A percentile compares a stretch with the other conserved stretches of the same genome.
These are phyloP conservation scores for Diorhabda carinulata DNA, from an alignment of 1,140 invertebrate genomes.

Conservation along the genomic window DNA sequence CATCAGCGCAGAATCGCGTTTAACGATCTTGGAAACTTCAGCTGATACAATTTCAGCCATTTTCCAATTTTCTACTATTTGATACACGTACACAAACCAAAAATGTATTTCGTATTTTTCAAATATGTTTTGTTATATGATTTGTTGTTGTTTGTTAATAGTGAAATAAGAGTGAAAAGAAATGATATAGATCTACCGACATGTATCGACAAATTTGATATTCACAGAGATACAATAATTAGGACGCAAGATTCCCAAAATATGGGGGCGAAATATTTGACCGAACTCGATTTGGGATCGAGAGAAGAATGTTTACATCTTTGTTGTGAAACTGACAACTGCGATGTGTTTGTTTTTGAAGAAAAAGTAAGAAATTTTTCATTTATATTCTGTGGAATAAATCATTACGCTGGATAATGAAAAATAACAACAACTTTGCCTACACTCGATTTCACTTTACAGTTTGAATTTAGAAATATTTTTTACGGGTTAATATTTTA, in stretches of 20 bases:
- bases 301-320: conserved; percentile 77
- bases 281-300: conserved; percentile 74
- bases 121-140: neutral
- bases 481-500: too few relatives aligned
- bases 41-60: conserved; percentile 11
- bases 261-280: conserved; percentile 85
- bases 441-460: too few relatives aligned
- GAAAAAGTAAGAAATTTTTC: conserved; percentile 64
- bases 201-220: conserved; percentile 69
- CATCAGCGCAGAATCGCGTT: neutral
- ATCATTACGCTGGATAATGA: too few relatives aligned
- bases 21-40: conserved; percentile 1
- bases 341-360: conserved; percentile 90
- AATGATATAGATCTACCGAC: conserved; percentile 44
- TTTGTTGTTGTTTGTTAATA: neutral
- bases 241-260: conserved; percentile 80
- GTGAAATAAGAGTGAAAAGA: conserved; percentile 28
- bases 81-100: too few relatives aligned
- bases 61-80: neutral
- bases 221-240: conserved; percentile 86
- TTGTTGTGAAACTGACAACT: conserved; percentile 80
- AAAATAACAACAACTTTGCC: too few relatives aligned
- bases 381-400: neutral
- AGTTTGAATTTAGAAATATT: too few relatives aligned
- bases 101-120: too few relatives aligned